Base-by-base conservation (phyloP, 2,888 invertebrate genomes). In the Eristalis arbustorum region DNA sequence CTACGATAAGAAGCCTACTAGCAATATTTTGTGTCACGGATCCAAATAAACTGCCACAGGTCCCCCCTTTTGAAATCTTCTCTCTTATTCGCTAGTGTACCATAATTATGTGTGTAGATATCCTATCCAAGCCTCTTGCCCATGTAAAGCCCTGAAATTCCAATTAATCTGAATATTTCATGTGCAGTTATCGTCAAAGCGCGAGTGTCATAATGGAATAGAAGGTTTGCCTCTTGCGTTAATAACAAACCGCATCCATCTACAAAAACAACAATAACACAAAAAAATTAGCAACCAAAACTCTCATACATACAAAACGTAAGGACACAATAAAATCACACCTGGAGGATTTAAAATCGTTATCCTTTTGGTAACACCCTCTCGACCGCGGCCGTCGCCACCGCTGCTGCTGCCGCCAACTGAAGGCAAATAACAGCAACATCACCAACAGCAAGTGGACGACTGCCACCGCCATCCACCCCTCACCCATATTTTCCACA, bases 291-390 rank as follows among this genome's bases (percentile, higher is more conserved):
- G 56, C 75, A 83, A 31, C 8, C 31, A 64, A 18, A 13, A 56
- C 90, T 88, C 88, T 77, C 89, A 78, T 85, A 89, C 74, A 80
- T 87, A 85, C 79, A 63, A 83, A 83, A 79, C 78, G 74, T 87
- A 75, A 83, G 87, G 89, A 89, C 88, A 89, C 89, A 88, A 88
- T 88, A 88, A 91, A 91, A 92, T 91, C 91, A 91, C 91, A 92
- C 92, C 92, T 90, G 91, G 90, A 92, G 91, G 91, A 92, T 90
- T 92, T 89, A 89, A 91, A 91, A 91, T 91, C 91, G 91, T 91
- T 91, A 91, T 91, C 90, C 90, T 88, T 88, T 84, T 78, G 88
- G 71, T 81, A 74, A 84, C 66, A 73, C 66, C 72, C 40, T 61
- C 56, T 66, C 77, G 74, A 80, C 75, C 68, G 49, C 72, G 88